These are phyloP conservation scores for Xerus rutilus DNA, from an alignment of 2,797 vertebrate genomes.

Conservation along the genomic window DNA sequence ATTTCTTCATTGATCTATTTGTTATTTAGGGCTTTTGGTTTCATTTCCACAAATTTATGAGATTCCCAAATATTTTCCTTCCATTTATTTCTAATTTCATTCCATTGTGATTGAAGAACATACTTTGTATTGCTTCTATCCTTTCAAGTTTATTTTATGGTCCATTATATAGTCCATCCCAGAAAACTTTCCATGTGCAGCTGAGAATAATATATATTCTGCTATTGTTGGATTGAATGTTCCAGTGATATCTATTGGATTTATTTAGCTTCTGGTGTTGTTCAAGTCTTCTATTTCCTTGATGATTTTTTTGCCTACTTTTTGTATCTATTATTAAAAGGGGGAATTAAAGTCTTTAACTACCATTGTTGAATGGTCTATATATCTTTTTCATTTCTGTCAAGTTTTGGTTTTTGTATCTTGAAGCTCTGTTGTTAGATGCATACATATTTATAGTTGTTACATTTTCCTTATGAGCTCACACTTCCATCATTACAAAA, in stretches of 20 bases:
- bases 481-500: conserved; percentile 1
- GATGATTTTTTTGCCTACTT: background rate
- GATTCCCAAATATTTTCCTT: conserved; percentile 1
- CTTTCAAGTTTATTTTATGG: background rate
- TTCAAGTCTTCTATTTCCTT: conserved; percentile 5
- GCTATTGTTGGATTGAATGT: background rate
- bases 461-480: background rate
- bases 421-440: background rate
- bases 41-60: background rate
- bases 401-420: background rate
- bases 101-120: background rate
- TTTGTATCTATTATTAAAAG: background rate
- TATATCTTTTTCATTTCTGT: background rate
- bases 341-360: background rate
- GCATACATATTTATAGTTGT: background rate
- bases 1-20: background rate
- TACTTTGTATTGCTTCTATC: background rate
- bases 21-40: background rate
- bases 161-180: background rate
- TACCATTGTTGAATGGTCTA: background rate
- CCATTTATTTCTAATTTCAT: conserved; percentile 35
- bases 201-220: background rate
- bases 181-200: background rate
- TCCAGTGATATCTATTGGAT: background rate
- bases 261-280: background rate